Percentiles rank a stretch among this genome's conserved stretches.
Evolutionary conservation across 2,797 vertebrate species (phyloP).

Genomic region (Synanceia verrucosa): DNA sequence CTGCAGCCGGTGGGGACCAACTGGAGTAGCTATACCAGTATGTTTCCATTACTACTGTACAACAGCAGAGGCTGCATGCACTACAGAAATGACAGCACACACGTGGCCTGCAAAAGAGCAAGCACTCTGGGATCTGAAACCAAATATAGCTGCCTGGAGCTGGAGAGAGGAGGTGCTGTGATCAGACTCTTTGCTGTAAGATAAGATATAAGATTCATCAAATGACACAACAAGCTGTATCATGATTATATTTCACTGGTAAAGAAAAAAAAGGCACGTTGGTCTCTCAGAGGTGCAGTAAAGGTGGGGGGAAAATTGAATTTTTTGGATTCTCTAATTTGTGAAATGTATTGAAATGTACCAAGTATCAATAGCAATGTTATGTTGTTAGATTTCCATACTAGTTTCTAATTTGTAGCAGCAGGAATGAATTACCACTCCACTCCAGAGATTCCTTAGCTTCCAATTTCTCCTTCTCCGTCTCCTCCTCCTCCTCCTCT

Average conservation of each 20-base stretch:
- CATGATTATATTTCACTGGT: constrained; percentile 18
- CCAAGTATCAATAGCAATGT: not conserved
- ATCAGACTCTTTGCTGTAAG: constrained; percentile 4
- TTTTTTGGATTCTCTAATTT: not conserved
- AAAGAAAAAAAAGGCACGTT: not conserved
- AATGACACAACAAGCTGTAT: constrained; percentile 31
- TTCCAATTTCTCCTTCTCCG: too few species aligned
- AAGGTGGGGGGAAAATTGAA: not conserved
- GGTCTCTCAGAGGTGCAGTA: not conserved
- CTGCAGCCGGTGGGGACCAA: constrained; percentile 60
- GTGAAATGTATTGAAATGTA: not conserved
- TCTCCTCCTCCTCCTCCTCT: too few species aligned
- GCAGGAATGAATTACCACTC: too few species aligned
- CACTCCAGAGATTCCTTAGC: too few species aligned
- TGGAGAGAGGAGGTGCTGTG: not conserved
- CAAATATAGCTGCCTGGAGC: constrained; percentile 14
- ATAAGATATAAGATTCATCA: constrained; percentile 5
- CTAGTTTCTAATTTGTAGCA: not conserved
- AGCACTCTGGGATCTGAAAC: constrained; percentile 4
- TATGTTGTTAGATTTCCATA: not conserved
- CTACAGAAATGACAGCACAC: constrained; percentile 40
- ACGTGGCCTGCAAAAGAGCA: constrained; percentile 20
- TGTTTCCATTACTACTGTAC: constrained; percentile 64
- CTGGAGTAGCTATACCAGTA: constrained; percentile 59
- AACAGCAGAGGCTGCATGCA: constrained; percentile 21